phyloP scores from a whole-genome alignment of 2,113 vertebrate genomes.

The Alligator sinensis region DNA sequence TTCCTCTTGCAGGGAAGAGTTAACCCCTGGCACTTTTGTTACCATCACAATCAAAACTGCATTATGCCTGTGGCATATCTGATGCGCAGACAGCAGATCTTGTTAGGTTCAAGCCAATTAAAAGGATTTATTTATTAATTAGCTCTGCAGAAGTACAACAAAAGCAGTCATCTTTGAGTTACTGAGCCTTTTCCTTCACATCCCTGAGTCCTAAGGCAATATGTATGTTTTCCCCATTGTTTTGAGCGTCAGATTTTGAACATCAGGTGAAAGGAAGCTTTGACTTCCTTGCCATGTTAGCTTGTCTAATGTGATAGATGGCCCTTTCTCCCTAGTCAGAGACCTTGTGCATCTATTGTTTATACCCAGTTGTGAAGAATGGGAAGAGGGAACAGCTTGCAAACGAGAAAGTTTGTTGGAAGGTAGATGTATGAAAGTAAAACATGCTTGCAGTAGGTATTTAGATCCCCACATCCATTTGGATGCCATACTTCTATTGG shows the following conservation, averaged over 20 bases:
- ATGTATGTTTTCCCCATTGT: fast-evolving
- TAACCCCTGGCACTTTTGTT: neutral
- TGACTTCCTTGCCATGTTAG: neutral
- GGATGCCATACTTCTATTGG: neutral
- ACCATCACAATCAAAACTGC: neutral
- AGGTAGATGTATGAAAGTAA: neutral
- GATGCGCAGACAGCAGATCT: neutral
- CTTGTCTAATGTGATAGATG: neutral
- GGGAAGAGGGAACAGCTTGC: neutral
- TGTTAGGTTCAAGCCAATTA: neutral
- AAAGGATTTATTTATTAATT: neutral
- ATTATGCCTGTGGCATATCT: neutral
- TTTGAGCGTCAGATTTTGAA: neutral
- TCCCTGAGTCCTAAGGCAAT: neutral
- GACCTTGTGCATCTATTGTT: fast-evolving
- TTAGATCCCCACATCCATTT: neutral
- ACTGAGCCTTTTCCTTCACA: neutral
- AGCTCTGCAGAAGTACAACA: neutral
- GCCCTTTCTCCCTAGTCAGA: neutral
- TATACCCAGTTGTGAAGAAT: neutral
- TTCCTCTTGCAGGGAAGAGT: neutral
- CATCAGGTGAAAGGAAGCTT: neutral
- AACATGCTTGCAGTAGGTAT: neutral
- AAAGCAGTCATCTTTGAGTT: neutral
- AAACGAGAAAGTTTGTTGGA: neutral